phyloP scores from a whole-genome alignment of 2,888 invertebrate species.

The Callinectes sapidus region DNA sequence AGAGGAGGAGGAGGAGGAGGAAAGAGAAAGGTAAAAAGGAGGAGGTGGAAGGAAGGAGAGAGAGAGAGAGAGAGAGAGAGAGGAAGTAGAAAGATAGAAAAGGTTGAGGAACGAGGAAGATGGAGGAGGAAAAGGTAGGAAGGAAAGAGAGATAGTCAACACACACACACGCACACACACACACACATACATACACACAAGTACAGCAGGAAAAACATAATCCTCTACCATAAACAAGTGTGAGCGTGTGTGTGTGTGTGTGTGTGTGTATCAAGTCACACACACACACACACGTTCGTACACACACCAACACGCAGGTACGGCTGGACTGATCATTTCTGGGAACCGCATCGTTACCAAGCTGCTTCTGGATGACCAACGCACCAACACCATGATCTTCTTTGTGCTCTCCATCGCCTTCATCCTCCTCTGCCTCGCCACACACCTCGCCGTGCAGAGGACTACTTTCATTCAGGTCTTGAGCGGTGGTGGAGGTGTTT shows the following conservation, averaged over 20 bases:
- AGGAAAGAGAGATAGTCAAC: background rate
- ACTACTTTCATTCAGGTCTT: constrained; percentile 85
- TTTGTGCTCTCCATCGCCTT: constrained; percentile 88
- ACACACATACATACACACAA: background rate
- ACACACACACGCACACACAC: background rate
- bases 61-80: too few species aligned
- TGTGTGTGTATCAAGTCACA: too few species aligned
- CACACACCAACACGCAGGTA: constrained; percentile 79
- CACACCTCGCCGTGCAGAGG: constrained; percentile 86
- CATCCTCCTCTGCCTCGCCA: constrained; percentile 85
- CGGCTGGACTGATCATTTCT: constrained; percentile 91
- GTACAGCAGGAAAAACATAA: too few species aligned
- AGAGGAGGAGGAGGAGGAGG: too few species aligned
- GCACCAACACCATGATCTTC: constrained; percentile 90
- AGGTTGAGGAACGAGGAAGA: too few species aligned
- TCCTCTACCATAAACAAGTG: too few species aligned
- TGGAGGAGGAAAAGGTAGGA: too few species aligned
- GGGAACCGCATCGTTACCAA: constrained; percentile 90
- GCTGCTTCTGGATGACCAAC: constrained; percentile 84
- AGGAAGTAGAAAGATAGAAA: too few species aligned
- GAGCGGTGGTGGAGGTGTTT: background rate
- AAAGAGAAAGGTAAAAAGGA: background rate
- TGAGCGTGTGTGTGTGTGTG: too few species aligned
- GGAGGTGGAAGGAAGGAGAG: too few species aligned
- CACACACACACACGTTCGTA: background rate